Percentiles rank a stretch among this genome's conserved stretches.
Evolutionary conservation across 2,888 invertebrate species (phyloP).

Genomic region (Chaetoderma sp.): DNA sequence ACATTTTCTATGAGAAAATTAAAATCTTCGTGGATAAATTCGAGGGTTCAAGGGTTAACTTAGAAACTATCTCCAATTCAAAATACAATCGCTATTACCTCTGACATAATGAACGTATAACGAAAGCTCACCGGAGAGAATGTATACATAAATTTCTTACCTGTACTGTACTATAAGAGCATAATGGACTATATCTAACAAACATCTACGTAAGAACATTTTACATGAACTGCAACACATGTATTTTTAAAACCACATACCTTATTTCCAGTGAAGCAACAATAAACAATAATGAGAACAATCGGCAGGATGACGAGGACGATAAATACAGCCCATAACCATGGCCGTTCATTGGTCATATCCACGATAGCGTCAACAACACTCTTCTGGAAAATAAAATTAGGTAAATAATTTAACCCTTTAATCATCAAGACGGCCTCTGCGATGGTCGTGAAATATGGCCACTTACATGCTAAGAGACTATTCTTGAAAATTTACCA

Average conservation of each 20-base stretch:
- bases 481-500: not conserved
- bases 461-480: no score
- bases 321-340: conserved; percentile 90
- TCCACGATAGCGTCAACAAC: conserved; percentile 72
- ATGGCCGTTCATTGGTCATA: conserved; percentile 88
- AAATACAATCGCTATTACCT: no score
- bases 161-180: not conserved
- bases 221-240: not conserved
- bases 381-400: conserved; percentile 52
- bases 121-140: conserved; percentile 25
- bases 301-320: conserved; percentile 83
- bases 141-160: not conserved
- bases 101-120: conserved; percentile 28
- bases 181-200: not conserved
- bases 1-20: no score
- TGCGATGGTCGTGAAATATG: no score
- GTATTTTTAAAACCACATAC: no score
- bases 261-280: conserved; percentile 73
- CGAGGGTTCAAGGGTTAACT: no score
- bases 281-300: conserved; percentile 83
- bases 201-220: not conserved
- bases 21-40: no score
- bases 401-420: no score
- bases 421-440: no score
- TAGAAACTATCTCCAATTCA: no score